These are phyloP conservation scores for Pachypsylla venusta DNA, from an alignment of 1,140 invertebrate genomes.

Conservation along the genomic window DNA sequence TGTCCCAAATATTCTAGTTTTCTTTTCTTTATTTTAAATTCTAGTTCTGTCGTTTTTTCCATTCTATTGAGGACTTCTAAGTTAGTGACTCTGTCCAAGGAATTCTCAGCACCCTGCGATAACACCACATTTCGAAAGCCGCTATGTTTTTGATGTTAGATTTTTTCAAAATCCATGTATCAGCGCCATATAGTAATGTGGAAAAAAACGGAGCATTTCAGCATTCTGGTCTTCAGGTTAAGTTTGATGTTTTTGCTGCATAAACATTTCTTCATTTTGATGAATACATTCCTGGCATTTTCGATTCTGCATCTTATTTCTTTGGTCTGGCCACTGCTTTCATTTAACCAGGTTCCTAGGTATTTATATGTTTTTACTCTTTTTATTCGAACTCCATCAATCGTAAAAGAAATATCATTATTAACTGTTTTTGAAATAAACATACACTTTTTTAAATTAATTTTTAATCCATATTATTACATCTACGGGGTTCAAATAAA, in stretches of 20 bases:
- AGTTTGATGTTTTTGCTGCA: not conserved
- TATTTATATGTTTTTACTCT: not conserved
- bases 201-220: too few relatives aligned
- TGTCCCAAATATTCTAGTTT: too few relatives aligned
- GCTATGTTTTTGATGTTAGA: too few relatives aligned
- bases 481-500: too few relatives aligned
- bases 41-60: not conserved
- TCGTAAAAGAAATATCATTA: too few relatives aligned
- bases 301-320: conserved; percentile 5
- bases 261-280: conserved; percentile 5
- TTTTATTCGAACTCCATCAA: not conserved
- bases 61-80: conserved; percentile 1
- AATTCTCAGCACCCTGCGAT: too few relatives aligned
- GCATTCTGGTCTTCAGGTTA: too few relatives aligned
- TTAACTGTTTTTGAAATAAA: conserved; percentile 1
- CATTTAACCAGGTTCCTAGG: not conserved
- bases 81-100: too few relatives aligned
- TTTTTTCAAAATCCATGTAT: too few relatives aligned
- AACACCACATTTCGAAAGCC: too few relatives aligned
- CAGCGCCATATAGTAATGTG: too few relatives aligned
- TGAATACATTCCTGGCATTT: not conserved
- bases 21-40: too few relatives aligned
- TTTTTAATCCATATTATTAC: conserved; percentile 8
- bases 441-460: conserved; percentile 6
- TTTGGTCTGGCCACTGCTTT: not conserved